Evolutionary conservation across 2,797 vertebrate species (phyloP), one percentile per base, ranked within the genome.

Genomic region (Eleutherodactylus coqui): DNA sequence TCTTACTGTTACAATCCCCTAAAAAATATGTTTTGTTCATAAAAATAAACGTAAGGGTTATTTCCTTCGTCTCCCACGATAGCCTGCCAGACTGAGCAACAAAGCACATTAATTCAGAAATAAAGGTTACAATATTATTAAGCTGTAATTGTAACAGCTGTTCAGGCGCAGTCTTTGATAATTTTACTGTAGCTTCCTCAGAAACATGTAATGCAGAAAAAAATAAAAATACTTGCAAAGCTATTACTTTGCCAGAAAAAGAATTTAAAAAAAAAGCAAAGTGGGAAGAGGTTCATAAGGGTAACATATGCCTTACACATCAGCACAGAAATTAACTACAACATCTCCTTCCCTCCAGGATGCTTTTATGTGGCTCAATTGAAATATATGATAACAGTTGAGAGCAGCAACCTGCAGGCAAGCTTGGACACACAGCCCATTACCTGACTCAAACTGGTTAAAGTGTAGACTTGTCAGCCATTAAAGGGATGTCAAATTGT

Each of bases 371-470:
- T 77, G 72, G 69, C 41, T 84, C 70, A 64, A 38, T 49, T 82
- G 79, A 67, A 77, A 79, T 43, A 75, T 32, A 41, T 53, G 72
- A 47, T 79, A 83, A 84, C 81, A 79, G 86, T 75, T 83, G 51
- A 83, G 75, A 79, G 75, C 64, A 84, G 64, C 67, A 87, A 87
- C 86, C 86, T 87, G 86, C 80, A 87, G 86, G 86, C 86, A 83
- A 87, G 75, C 81, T 67, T 79, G 76, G 38, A 64, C 75, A 79
- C 43, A 79, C 32, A 79, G 64, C 81, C 75, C 67, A 84, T 87
- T 87, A 87, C 82, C 82, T 79, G 75, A 75, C 82, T 83, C 86
- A 87, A 83, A 84, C 86, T 84, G 86, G 86, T 87, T 87, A 83
- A 84, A 84, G 79, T 87, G 75, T 79, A 84, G 75, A 49, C 86